A percentile compares a stretch with the other conserved stretches of the same genome.
Evolutionary conservation across 2,113 vertebrate genomes (phyloP).

Genomic region (Hippocampus barbouri): DNA sequence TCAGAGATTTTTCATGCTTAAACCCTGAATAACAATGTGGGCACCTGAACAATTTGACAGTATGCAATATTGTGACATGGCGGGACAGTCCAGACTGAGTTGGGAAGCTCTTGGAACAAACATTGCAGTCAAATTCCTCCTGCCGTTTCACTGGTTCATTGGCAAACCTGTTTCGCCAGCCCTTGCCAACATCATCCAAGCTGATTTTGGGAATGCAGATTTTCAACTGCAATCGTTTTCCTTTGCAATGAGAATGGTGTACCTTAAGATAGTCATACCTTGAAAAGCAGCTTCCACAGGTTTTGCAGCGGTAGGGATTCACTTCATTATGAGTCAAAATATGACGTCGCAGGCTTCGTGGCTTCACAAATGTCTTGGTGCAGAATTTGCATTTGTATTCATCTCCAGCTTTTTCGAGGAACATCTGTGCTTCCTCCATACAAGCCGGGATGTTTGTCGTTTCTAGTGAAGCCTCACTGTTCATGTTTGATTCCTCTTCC

Average conservation of each 20-base stretch:
- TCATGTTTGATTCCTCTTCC: neutral
- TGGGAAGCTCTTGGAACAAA: conserved; percentile 61
- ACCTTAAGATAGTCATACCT: conserved; percentile 71
- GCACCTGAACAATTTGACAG: conserved; percentile 59
- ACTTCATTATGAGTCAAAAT: conserved; percentile 76
- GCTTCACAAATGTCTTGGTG: conserved; percentile 68
- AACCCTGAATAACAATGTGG: conserved; percentile 53
- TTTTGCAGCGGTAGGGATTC: conserved; percentile 75
- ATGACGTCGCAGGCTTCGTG: conserved; percentile 65
- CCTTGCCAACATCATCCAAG: conserved; percentile 59
- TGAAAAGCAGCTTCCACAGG: conserved; percentile 72
- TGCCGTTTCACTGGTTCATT: conserved; percentile 13
- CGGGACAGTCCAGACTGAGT: conserved; percentile 52
- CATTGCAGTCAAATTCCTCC: conserved; percentile 48
- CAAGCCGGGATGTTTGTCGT: neutral
- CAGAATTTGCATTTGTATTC: conserved; percentile 74
- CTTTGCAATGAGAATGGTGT: conserved; percentile 66
- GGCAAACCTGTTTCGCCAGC: conserved; percentile 48
- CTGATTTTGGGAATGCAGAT: conserved; percentile 68
- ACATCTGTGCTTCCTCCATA: conserved; percentile 9
- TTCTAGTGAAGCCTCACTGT: conserved; percentile 13
- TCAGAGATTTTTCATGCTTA: conserved; percentile 52
- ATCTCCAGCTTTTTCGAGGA: conserved; percentile 17
- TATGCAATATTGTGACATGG: conserved; percentile 64
- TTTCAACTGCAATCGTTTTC: conserved; percentile 55